phyloP scores from a whole-genome alignment of 2,888 invertebrate species.

The Melanostoma mellinum region DNA sequence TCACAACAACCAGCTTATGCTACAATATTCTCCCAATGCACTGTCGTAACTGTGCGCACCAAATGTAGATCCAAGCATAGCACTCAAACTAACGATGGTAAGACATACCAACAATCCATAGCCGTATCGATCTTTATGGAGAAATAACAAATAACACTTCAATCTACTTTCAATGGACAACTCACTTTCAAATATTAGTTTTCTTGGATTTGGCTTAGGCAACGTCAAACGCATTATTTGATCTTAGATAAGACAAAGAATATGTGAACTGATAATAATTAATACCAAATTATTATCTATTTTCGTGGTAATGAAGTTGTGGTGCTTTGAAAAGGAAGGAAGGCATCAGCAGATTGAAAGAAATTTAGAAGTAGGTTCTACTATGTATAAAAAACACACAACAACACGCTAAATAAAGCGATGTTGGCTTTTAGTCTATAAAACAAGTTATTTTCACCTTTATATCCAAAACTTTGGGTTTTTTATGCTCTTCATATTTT shows the following conservation, averaged over 20 bases:
- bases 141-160: conserved; percentile 36
- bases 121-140: conserved; percentile 37
- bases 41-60: conserved; percentile 48
- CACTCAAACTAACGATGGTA: conserved; percentile 37
- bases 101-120: conserved; percentile 22
- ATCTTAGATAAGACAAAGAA: conserved; percentile 44
- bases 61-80: conserved; percentile 59
- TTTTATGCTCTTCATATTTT: no score
- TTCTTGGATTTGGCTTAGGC: not conserved
- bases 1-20: conserved; percentile 32
- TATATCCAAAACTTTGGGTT: no score
- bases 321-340: no score
- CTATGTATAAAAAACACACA: no score
- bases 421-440: no score
- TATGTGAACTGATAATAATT: not conserved
- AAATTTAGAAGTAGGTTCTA: no score
- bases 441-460: no score
- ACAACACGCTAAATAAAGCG: no score
- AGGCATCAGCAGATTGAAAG: no score
- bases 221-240: not conserved
- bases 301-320: no score
- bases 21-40: conserved; percentile 40
- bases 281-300: no score
- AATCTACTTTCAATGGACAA: conserved; percentile 42
- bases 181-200: conserved; percentile 44